These are phyloP conservation scores for Thunnus maccoyii DNA, from an alignment of 2,113 vertebrate genomes.

Conservation along the genomic window DNA sequence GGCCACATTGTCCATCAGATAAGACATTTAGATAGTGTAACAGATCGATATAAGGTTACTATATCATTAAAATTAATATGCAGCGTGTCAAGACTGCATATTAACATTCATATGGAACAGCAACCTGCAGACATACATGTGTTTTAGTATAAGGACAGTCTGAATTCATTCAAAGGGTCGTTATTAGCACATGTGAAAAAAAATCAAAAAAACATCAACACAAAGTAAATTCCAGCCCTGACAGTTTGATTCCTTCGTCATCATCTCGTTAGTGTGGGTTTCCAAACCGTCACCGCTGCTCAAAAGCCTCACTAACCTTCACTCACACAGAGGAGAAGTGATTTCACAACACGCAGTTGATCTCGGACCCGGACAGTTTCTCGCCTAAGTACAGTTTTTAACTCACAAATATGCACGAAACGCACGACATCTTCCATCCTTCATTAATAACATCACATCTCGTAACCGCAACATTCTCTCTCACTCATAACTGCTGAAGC, in stretches of 20 bases:
- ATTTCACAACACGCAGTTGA: neutral
- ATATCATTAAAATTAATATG: conserved; percentile 8
- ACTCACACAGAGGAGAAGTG: neutral
- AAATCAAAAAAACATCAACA: no score
- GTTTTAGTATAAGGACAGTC: conserved; percentile 18
- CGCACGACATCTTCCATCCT: neutral
- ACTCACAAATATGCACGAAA: neutral
- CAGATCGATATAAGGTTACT: conserved; percentile 9
- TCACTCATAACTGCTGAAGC: neutral
- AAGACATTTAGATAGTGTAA: conserved; percentile 36
- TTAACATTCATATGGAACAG: conserved; percentile 59
- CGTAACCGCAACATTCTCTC: neutral
- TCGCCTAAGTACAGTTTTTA: neutral
- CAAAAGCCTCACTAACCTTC: no score
- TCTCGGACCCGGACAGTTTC: neutral
- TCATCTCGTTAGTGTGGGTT: no score
- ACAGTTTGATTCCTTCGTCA: neutral
- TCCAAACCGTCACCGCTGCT: no score
- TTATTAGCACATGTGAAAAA: neutral
- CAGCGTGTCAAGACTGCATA: conserved; percentile 19
- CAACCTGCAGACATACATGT: conserved; percentile 18
- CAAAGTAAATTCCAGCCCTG: no score
- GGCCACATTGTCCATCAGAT: neutral
- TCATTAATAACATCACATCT: conserved; percentile 17
- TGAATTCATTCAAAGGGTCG: conserved; percentile 46